Base-by-base conservation (phyloP, 2,888 invertebrate genomes). In the Diplolepis rosae region DNA sequence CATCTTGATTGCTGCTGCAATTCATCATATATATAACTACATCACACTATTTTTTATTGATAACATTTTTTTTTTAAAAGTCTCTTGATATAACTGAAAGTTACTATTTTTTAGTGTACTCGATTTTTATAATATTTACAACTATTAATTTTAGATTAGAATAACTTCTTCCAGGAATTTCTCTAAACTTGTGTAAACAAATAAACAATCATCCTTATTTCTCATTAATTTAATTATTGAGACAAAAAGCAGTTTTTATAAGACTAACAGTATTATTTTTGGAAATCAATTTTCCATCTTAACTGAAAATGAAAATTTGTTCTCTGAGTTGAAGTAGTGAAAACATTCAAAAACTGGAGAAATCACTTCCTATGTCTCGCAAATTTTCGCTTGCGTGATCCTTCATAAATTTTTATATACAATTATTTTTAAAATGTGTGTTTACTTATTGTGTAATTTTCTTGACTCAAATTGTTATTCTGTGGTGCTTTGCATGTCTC, bases 401-500 rank as follows among this genome's bases (percentile, higher is more conserved):
- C 27, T 61, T 61, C n/a, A 35, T 13, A 22, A 5, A 39, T n/a
- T 24, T 61, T 24, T 61, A 24, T 61, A 9, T 61, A 24, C 7
- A 78, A 75, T 73, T 77, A 84, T 79, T 80, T 79, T 84, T 77
- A 83, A 82, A 79, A 83, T 85, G 82, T 85, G 82, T 86, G 79
- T 82, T 83, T 83, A 84, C 73, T 80, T 61, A 39, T 24, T 61
- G 61, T 61, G 35, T 61, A 84, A 75, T 83, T 78, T 84, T 82
- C 86, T 84, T 85, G 81, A 87, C 82, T 86, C 80, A 85, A 85
- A 81, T 85, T 87, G 83, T 87, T 87, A 86, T 87, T 87, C 83
- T 87, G 85, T 88, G 87, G 86, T 87, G 87, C 87, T 88, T 87
- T 87, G 87, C 87, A 88, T 88, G 87, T 87, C 87, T 88, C 85